Conservation (phyloP, 2,888 invertebrate genomes). For the Anthophora plumipes region DNA sequence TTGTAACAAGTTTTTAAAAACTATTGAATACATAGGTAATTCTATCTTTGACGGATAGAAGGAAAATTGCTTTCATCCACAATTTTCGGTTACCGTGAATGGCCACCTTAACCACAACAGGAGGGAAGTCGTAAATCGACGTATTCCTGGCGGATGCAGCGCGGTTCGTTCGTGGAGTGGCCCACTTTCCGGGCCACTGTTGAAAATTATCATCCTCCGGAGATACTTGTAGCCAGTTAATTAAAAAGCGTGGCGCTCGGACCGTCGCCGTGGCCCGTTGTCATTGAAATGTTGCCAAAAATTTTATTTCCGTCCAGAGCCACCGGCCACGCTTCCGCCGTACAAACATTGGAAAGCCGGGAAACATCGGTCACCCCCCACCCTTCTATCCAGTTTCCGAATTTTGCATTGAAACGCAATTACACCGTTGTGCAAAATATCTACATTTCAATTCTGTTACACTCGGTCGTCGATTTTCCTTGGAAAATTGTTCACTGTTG, state of each 20-base stretch:
- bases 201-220: constrained; percentile 60
- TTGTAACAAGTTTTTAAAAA: not conserved
- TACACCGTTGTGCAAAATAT: constrained; percentile 50
- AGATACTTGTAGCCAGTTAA: constrained; percentile 67
- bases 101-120: constrained; percentile 12
- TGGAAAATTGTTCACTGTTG: constrained; percentile 2
- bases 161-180: constrained; percentile 31
- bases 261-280: constrained; percentile 41
- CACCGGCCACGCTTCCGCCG: constrained; percentile 50
- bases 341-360: constrained; percentile 52
- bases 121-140: constrained; percentile 45
- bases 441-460: constrained; percentile 32
- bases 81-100: not conserved
- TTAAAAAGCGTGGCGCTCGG: constrained; percentile 66
- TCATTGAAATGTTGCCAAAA: constrained; percentile 74
- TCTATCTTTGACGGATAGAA: not conserved
- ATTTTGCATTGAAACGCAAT: constrained; percentile 61
- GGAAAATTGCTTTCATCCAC: not conserved
- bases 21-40: not conserved
- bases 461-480: constrained; percentile 7
- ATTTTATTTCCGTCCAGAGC: constrained; percentile 61
- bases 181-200: constrained; percentile 44
- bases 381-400: constrained; percentile 32
- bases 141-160: constrained; percentile 25
- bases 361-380: not conserved